A percentile compares a stretch with the other conserved stretches of the same genome.
Evolutionary conservation across 2,113 vertebrate genomes (phyloP).

Genomic region (Phyllostomus hastatus): DNA sequence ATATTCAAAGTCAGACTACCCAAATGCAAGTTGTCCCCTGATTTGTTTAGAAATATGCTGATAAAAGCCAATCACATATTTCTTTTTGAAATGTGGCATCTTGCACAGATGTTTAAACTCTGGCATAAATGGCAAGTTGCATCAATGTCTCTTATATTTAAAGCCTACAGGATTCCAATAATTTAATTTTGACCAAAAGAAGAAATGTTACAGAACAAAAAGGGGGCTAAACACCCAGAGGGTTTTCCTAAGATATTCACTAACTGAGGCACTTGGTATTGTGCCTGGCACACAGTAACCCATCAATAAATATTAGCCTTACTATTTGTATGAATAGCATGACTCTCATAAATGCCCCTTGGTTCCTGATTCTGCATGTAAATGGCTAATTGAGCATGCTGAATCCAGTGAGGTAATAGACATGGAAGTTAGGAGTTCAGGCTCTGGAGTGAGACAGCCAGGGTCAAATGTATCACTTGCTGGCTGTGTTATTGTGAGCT

Average conservation of each 20-base stretch:
- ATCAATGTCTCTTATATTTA: neutral
- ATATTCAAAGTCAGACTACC: neutral
- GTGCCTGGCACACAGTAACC: neutral
- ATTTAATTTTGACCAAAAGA: slow-evolving; percentile 24
- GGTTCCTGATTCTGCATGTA: neutral
- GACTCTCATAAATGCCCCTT: neutral
- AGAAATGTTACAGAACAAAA: neutral
- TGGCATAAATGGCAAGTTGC: neutral
- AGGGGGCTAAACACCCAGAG: neutral
- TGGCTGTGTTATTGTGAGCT: neutral
- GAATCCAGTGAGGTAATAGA: neutral
- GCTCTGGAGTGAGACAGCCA: neutral
- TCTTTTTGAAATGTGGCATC: slow-evolving; percentile 1
- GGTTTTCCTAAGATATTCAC: neutral
- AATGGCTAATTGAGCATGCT: neutral
- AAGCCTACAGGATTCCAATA: neutral
- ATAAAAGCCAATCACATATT: slow-evolving; percentile 18
- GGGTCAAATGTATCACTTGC: neutral
- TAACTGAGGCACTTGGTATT: neutral
- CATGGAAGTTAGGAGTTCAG: neutral
- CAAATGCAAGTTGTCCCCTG: neutral
- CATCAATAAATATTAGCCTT: neutral
- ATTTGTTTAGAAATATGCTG: slow-evolving; percentile 24
- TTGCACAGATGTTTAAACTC: slow-evolving; percentile 6
- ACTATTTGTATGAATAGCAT: neutral